Conservation (phyloP, 2,888 invertebrate genomes). For the Drosophila ustulata region DNA sequence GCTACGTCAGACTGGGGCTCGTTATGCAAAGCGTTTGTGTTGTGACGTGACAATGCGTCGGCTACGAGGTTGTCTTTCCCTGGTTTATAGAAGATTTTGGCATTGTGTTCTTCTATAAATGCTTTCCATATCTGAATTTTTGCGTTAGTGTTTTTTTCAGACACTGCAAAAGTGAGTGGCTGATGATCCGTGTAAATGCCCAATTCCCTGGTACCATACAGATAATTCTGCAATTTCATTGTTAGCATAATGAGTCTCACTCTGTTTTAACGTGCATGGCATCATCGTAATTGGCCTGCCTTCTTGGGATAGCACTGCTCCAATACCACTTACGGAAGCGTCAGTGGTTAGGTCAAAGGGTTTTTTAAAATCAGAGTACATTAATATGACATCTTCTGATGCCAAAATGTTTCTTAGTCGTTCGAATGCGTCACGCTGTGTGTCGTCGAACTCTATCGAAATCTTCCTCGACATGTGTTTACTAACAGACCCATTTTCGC, state of each 20-base stretch:
- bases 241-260: conserved; percentile 3
- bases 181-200: conserved; percentile 11
- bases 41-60: background rate
- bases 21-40: background rate
- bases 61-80: background rate
- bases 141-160: conserved; percentile 4
- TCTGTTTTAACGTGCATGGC: background rate
- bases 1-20: background rate
- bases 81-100: background rate
- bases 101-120: background rate
- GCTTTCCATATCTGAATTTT: background rate
- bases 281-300: conserved; percentile 2
- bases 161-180: conserved; percentile 6
- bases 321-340: background rate
- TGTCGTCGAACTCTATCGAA: background rate
- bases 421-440: background rate
- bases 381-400: conserved; percentile 8
- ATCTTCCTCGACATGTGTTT: no score
- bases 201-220: conserved; percentile 2
- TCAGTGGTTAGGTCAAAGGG: background rate
- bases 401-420: conserved; percentile 3
- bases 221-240: background rate
- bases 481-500: no score
- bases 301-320: conserved; percentile 1
- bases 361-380: conserved; percentile 12